Evolutionary conservation across 1,140 invertebrate genomes (phyloP).

Genomic region (Chelonus insularis): DNA sequence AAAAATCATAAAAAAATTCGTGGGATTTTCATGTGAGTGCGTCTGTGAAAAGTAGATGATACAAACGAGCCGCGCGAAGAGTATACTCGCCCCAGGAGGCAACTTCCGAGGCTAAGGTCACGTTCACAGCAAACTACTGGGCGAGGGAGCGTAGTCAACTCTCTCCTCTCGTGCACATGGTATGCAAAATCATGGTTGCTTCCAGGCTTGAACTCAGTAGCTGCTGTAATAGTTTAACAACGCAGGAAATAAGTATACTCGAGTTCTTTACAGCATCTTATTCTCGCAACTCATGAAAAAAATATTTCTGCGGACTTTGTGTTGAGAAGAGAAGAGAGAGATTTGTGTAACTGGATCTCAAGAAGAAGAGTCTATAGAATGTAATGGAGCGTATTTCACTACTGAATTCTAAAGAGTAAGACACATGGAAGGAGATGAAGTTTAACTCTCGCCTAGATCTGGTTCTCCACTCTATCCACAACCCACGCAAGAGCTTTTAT

Average conservation of each 20-base stretch:
- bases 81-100: slow-evolving; percentile 21
- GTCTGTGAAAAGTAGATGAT: slow-evolving; percentile 13
- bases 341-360: slow-evolving; percentile 13
- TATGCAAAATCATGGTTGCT: slow-evolving; percentile 27
- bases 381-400: slow-evolving; percentile 12
- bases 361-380: neutral
- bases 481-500: slow-evolving; percentile 31
- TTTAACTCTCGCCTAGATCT: slow-evolving; percentile 18
- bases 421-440: neutral
- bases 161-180: slow-evolving; percentile 9
- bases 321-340: neutral
- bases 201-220: slow-evolving; percentile 8
- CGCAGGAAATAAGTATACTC: neutral
- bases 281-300: neutral
- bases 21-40: slow-evolving; percentile 18
- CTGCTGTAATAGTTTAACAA: slow-evolving; percentile 11
- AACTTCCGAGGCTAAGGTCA: slow-evolving; percentile 33
- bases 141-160: neutral
- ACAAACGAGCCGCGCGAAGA: neutral
- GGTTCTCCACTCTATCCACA: slow-evolving; percentile 26
- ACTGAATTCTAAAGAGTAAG: neutral
- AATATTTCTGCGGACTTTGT: neutral
- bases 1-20: too few species aligned
- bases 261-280: neutral
- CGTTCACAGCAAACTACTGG: slow-evolving; percentile 31